Conservation (phyloP, 2,113 vertebrate genomes). For the Kryptolebias marmoratus region DNA sequence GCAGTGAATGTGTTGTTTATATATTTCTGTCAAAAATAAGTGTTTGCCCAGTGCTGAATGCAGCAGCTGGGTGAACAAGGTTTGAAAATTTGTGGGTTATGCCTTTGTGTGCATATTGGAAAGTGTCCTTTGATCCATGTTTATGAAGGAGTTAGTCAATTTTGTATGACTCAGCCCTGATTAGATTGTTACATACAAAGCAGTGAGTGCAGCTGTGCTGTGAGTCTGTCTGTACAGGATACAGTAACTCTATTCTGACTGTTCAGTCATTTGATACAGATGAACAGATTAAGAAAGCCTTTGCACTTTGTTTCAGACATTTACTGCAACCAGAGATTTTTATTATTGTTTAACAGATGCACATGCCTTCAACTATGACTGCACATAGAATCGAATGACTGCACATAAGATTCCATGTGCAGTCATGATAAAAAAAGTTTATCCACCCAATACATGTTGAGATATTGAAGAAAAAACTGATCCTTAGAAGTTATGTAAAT, state of each 20-base stretch:
- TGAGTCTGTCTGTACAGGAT: constrained; percentile 49
- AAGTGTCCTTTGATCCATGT: constrained; percentile 6
- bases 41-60: not conserved
- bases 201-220: constrained; percentile 54
- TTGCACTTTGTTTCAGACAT: constrained; percentile 47
- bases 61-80: not conserved
- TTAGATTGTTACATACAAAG: constrained; percentile 7
- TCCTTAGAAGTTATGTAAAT: too few relatives aligned
- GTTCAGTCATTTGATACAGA: constrained; percentile 51
- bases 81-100: not conserved
- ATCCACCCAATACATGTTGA: too few relatives aligned
- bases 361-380: not conserved
- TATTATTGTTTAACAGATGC: constrained; percentile 5
- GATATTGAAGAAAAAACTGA: too few relatives aligned
- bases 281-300: constrained; percentile 48
- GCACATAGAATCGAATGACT: not conserved
- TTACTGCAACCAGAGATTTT: constrained; percentile 36
- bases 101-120: not conserved
- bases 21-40: not conserved
- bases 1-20: constrained; percentile 18
- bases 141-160: constrained; percentile 4
- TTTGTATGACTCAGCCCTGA: constrained; percentile 24
- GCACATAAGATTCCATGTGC: not conserved
- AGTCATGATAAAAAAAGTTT: too few relatives aligned
- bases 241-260: constrained; percentile 67